Percentiles rank a stretch among this genome's conserved stretches.
Evolutionary conservation across 1,140 invertebrate species (phyloP).

Genomic region (Andricus grossulariae): DNA sequence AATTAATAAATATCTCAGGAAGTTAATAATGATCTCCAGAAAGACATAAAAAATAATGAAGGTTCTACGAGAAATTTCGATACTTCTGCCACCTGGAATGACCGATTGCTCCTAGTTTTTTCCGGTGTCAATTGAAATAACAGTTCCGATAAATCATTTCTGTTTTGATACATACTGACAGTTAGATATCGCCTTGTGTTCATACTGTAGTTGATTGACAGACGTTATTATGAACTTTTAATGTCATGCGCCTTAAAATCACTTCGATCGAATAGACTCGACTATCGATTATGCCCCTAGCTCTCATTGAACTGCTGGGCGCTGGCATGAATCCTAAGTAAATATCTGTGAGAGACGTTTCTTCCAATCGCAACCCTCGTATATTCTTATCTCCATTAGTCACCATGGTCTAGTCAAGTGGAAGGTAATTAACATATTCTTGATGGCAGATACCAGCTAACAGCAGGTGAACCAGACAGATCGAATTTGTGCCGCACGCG

Average conservation of each 20-base stretch:
- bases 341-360: constrained; percentile 7
- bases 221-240: constrained; percentile 9
- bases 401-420: constrained; percentile 1
- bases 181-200: neutral
- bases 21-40: too few species aligned
- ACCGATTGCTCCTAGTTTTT: too few species aligned
- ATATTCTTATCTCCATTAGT: constrained; percentile 13
- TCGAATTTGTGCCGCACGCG: constrained; percentile 19
- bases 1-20: too few species aligned
- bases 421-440: constrained; percentile 27
- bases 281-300: constrained; percentile 10
- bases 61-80: too few species aligned
- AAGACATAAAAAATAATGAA: too few species aligned
- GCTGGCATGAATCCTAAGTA: constrained; percentile 23
- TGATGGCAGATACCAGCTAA: constrained; percentile 13
- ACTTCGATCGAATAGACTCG: neutral
- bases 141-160: neutral
- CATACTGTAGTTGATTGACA: neutral
- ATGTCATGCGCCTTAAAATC: neutral
- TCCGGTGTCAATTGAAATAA: too few species aligned
- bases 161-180: neutral
- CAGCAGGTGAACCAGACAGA: constrained; percentile 25
- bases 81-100: too few species aligned
- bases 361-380: constrained; percentile 2
- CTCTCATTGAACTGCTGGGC: neutral